Percentiles rank a stretch among this genome's conserved stretches.
These are phyloP conservation scores for Beris morrisii DNA, from an alignment of 2,888 invertebrate genomes.

Conservation along the genomic window DNA sequence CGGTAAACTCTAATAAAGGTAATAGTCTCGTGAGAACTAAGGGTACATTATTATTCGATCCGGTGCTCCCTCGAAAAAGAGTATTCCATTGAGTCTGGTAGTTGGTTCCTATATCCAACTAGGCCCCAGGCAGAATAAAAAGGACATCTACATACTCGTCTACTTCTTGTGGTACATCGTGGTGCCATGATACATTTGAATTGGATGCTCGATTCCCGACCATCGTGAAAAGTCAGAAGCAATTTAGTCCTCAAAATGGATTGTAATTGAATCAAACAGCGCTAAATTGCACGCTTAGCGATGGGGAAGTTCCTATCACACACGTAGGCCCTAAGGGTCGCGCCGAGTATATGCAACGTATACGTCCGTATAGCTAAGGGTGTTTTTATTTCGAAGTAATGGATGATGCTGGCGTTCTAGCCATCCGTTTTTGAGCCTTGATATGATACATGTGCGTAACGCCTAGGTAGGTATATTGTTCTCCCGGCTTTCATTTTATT, in stretches of 20 bases:
- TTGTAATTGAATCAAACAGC: slow-evolving; percentile 34
- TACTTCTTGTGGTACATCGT: slow-evolving; percentile 3
- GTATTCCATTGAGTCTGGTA: slow-evolving; percentile 6
- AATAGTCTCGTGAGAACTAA: slow-evolving; percentile 17
- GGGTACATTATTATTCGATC: neutral
- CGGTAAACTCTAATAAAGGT: slow-evolving; percentile 18
- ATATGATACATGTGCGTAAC: no score
- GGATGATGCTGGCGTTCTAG: no score
- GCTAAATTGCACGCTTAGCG: slow-evolving; percentile 30
- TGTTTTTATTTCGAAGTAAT: no score
- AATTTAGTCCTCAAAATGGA: slow-evolving; percentile 33
- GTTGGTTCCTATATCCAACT: no score
- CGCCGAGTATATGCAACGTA: no score
- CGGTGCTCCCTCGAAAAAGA: neutral
- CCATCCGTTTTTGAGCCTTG: no score
- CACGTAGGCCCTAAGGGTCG: slow-evolving; percentile 15
- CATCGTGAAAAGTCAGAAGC: slow-evolving; percentile 32
- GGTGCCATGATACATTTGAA: slow-evolving; percentile 11
- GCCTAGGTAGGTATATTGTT: neutral
- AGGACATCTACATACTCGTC: neutral
- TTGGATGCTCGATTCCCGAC: slow-evolving; percentile 24
- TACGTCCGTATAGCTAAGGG: no score
- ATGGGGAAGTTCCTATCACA: slow-evolving; percentile 2
- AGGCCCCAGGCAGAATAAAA: no score
- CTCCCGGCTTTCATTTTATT: slow-evolving; percentile 1